Evolutionary conservation across 2,888 invertebrate species (phyloP), one percentile per base, ranked within the genome.

Genomic region (Anaspis maculata): DNA sequence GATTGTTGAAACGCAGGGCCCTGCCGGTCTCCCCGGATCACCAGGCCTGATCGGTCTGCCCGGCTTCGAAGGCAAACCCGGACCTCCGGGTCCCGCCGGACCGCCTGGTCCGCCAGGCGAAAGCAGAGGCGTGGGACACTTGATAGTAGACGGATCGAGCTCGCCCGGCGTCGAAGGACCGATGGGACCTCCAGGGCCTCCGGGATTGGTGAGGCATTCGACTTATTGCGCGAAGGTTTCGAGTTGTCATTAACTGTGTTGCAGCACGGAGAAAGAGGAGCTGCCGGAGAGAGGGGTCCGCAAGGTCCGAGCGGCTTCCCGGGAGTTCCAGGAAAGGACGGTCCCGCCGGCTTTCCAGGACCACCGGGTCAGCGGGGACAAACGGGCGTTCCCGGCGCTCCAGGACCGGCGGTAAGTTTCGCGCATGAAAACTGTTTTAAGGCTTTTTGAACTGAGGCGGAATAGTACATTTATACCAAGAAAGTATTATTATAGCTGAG

Each of bases 301-400:
- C 67, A 60, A 41, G 79, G 79, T 22, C 62, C 66, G 25, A 57
- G 67, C 9, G 79, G 79, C 22, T 51, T 64, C 13, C 68, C 73
- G 2, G 81, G 80, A 31, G 64, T 69, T 30, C 68, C 71, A 3
- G 79, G 79, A 13, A 70, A 73, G 45, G 68, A 71, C 31, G 72
- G 73, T 27, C 62, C 69, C 3, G 65, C 72, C 19, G 79, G 80
- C 27, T 54, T 68, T 11, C 70, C 72, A 25, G 79, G 79, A 15
- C 59, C 68, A 11, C 68, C 72, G 5, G 79, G 79, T 31, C 67
- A 68, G 39, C 65, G 70, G 39, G 79, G 79, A 15, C 70, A 71
- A 37, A 66, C 74, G 2, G 81, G 81, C 41, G 64, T 71, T 42
- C 72, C 73, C 3, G 81, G 81, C 12, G 54, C 70, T 19, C 69